A percentile compares a stretch with the other conserved stretches of the same genome.
Evolutionary conservation across 2,888 invertebrate species (phyloP).

Genomic region (Chrysotoxum bicinctum): DNA sequence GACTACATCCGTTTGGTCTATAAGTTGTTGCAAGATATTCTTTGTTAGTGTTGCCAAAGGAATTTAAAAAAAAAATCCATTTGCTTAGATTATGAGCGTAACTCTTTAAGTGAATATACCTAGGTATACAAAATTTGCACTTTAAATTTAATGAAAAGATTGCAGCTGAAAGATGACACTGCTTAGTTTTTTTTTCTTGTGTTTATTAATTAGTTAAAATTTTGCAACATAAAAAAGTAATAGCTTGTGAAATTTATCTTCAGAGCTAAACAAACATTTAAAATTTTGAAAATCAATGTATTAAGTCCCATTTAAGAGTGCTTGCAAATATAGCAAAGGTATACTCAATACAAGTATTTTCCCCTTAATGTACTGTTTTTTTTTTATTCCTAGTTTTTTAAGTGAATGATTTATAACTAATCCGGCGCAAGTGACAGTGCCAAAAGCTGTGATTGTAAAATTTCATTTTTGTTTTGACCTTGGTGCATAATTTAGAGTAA

Average conservation of each 20-base stretch:
- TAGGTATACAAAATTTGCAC: not conserved
- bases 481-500: not conserved
- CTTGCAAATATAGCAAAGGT: no score
- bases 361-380: not conserved
- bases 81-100: not conserved
- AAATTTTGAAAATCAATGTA: not conserved
- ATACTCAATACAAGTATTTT: not conserved
- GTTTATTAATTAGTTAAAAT: not conserved
- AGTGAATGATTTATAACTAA: slow-evolving; percentile 5
- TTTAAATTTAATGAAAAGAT: slow-evolving; percentile 7
- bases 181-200: not conserved
- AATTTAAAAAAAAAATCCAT: not conserved
- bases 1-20: slow-evolving; percentile 45
- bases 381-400: not conserved
- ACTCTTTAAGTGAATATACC: not conserved
- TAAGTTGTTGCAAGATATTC: not conserved
- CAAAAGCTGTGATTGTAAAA: slow-evolving; percentile 6
- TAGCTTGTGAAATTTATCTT: not conserved
- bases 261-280: not conserved
- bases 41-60: slow-evolving; percentile 22
- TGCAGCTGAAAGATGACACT: not conserved
- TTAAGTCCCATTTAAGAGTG: no score
- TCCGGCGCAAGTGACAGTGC: not conserved
- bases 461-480: slow-evolving; percentile 6
- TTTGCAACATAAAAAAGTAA: not conserved